These are phyloP conservation scores for Paramormyrops hopkinsi DNA, from an alignment of 2,797 vertebrate genomes.

Conservation along the genomic window DNA sequence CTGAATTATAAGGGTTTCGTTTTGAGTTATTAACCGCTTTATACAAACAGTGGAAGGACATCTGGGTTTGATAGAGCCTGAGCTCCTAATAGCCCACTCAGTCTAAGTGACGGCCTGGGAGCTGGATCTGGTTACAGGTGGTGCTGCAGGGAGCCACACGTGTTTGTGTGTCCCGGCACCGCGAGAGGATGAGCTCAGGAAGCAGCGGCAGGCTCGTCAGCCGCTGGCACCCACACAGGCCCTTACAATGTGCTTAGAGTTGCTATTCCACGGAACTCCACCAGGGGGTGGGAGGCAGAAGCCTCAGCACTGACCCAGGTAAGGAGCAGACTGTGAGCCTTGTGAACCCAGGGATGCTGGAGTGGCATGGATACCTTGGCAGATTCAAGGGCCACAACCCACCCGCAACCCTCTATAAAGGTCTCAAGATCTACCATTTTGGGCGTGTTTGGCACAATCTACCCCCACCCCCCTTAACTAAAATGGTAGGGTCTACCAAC, in stretches of 20 bases:
- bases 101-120: constrained; percentile 42
- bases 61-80: constrained; percentile 46
- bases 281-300: neutral
- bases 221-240: neutral
- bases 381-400: neutral
- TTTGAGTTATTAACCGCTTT: constrained; percentile 46
- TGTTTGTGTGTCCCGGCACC: neutral
- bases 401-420: neutral
- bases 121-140: constrained; percentile 41
- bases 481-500: neutral
- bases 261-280: neutral
- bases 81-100: constrained; percentile 41
- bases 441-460: neutral
- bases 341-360: neutral
- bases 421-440: neutral
- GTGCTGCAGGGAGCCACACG: constrained; percentile 30
- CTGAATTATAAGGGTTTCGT: constrained; percentile 45
- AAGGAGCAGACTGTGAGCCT: neutral
- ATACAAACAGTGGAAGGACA: constrained; percentile 45
- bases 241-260: neutral
- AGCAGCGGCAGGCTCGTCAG: neutral
- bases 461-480: neutral
- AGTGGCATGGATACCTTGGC: neutral
- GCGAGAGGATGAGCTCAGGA: neutral
- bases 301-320: neutral